phyloP scores from a whole-genome alignment of 2,797 vertebrate species.

The Gambusia yucatana region DNA sequence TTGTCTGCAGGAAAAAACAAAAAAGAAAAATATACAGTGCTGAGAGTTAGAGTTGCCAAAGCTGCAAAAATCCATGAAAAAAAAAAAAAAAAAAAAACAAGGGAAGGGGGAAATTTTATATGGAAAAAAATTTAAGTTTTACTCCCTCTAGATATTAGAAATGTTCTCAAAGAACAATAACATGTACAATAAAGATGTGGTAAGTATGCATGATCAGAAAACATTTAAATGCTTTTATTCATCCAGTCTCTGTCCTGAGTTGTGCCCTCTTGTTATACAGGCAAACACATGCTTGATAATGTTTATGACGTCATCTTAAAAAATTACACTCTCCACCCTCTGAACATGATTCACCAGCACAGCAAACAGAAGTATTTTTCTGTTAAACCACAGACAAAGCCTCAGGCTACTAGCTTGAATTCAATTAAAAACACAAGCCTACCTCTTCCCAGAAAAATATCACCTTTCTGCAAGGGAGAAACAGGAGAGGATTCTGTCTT shows the following conservation, averaged over 20 bases:
- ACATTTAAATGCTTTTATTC: not conserved
- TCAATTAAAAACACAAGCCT: constrained; percentile 33
- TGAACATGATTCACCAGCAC: constrained; percentile 3
- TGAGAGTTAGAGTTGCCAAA: not conserved
- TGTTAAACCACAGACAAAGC: constrained; percentile 33
- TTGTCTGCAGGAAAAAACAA: constrained; percentile 6
- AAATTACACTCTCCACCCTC: constrained; percentile 30
- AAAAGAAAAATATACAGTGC: not conserved
- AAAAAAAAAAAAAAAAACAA: constrained; percentile 28
- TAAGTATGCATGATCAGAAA: not conserved
- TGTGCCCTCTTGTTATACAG: constrained; percentile 6
- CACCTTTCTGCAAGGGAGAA: not conserved
- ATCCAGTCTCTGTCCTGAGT: not conserved
- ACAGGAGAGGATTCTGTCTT: not conserved
- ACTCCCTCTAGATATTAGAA: not conserved
- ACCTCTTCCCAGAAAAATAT: constrained; percentile 25
- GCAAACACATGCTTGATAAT: not conserved
- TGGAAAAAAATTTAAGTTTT: not conserved
- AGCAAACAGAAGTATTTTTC: constrained; percentile 42
- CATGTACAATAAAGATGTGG: not conserved
- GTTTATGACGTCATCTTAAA: constrained; percentile 22
- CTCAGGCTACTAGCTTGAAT: constrained; percentile 23
- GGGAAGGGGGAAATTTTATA: constrained; percentile 1
- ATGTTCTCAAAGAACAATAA: not conserved
- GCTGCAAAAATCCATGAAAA: constrained; percentile 45